phyloP scores from a whole-genome alignment of 2,888 invertebrate genomes.

The Agrochola litura region DNA sequence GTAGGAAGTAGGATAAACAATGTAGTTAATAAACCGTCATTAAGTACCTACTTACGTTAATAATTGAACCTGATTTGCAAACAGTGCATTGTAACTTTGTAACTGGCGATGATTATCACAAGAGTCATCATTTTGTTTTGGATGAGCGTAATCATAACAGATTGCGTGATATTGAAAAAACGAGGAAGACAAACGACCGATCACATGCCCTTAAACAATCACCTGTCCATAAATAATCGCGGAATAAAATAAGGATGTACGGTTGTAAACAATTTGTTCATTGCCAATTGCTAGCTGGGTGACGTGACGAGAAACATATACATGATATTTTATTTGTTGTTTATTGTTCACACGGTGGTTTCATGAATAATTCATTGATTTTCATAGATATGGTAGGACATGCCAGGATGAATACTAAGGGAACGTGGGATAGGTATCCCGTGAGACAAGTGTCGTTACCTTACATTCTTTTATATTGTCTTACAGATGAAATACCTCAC shows the following conservation, averaged over 20 bases:
- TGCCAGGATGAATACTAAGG: constrained; percentile 49
- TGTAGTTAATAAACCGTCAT: neutral
- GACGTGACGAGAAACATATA: constrained; percentile 56
- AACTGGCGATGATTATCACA: constrained; percentile 1
- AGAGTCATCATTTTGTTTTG: constrained; percentile 2
- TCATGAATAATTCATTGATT: constrained; percentile 54
- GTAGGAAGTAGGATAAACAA: neutral
- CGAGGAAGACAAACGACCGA: neutral
- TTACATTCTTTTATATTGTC: constrained; percentile 4
- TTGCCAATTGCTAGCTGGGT: constrained; percentile 48
- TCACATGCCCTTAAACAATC: constrained; percentile 11
- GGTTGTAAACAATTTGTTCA: constrained; percentile 45
- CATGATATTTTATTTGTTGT: constrained; percentile 48
- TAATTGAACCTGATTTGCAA: constrained; percentile 4
- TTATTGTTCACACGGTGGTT: constrained; percentile 47
- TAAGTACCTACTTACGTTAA: neutral
- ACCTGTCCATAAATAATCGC: constrained; percentile 30
- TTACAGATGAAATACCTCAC: neutral
- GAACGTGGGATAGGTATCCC: constrained; percentile 38
- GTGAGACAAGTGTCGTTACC: constrained; percentile 17
- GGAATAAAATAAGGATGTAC: constrained; percentile 46
- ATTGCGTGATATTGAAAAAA: constrained; percentile 10
- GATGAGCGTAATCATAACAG: neutral
- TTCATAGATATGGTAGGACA: constrained; percentile 51
- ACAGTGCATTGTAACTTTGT: constrained; percentile 14